These are phyloP conservation scores for Doryteuthis pealeii DNA, from an alignment of 1,140 invertebrate species.

Conservation along the genomic window DNA sequence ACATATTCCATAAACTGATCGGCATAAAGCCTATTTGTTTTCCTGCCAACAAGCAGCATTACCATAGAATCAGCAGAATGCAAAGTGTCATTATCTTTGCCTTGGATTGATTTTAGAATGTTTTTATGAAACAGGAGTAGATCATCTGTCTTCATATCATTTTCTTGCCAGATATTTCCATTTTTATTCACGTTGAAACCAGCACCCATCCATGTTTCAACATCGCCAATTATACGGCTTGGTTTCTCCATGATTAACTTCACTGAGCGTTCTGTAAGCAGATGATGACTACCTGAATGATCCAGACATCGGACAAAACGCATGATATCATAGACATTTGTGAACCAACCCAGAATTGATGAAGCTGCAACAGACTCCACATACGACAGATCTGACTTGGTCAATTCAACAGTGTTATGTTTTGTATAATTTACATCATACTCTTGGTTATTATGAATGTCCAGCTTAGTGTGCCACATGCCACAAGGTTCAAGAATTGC, in stretches of 20 bases:
- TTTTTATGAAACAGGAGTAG: constrained; percentile 40
- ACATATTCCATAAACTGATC: constrained; percentile 33
- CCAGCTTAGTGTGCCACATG: constrained; percentile 55
- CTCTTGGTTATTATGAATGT: constrained; percentile 11
- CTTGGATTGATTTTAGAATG: background rate
- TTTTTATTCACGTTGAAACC: constrained; percentile 39
- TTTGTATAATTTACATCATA: constrained; percentile 17
- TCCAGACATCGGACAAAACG: constrained; percentile 42
- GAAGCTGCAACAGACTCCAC: constrained; percentile 37
- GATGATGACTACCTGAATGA: constrained; percentile 33
- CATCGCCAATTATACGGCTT: constrained; percentile 21
- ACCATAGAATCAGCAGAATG: constrained; percentile 36
- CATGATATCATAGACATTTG: constrained; percentile 49
- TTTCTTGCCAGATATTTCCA: constrained; percentile 44
- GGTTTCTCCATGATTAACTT: constrained; percentile 30
- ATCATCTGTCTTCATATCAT: constrained; percentile 42
- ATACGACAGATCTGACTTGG: constrained; percentile 28
- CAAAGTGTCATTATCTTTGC: background rate
- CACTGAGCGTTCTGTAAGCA: constrained; percentile 35
- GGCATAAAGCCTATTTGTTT: constrained; percentile 31
- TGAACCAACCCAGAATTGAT: constrained; percentile 51
- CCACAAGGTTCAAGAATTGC: constrained; percentile 50
- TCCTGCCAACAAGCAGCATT: constrained; percentile 37
- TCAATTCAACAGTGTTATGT: constrained; percentile 21
- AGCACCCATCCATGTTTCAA: constrained; percentile 35